Conservation (phyloP, 2,888 invertebrate genomes). For the Mesoligia furuncula region DNA sequence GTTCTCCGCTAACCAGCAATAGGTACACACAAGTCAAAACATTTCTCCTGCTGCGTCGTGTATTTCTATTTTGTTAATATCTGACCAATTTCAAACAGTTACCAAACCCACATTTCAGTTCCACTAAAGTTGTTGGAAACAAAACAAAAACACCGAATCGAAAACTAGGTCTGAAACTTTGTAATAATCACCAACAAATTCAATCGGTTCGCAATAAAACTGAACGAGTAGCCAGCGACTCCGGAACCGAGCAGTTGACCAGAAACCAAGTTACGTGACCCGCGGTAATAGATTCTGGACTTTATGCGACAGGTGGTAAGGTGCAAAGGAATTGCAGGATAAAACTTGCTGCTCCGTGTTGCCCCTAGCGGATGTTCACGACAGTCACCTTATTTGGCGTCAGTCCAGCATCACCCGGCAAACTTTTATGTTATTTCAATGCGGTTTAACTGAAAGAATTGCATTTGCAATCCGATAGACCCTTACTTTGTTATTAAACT, state of each 20-base stretch:
- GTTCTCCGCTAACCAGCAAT: too few relatives aligned
- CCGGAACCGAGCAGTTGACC: conserved; percentile 81
- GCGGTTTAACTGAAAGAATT: conserved; percentile 84
- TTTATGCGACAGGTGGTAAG: conserved; percentile 68
- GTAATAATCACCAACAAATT: conserved; percentile 82
- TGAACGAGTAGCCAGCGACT: conserved; percentile 79
- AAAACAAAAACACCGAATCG: conserved; percentile 34
- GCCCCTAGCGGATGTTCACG: conserved; percentile 84
- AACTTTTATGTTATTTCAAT: conserved; percentile 89
- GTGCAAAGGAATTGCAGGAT: conserved; percentile 64
- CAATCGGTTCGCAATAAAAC: conserved; percentile 85
- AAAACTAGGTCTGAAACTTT: conserved; percentile 69
- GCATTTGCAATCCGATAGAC: conserved; percentile 73
- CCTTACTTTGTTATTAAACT: conserved; percentile 66
- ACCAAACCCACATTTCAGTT: conserved; percentile 27
- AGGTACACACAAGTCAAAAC: not conserved
- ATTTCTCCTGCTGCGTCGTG: not conserved
- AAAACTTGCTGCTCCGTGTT: conserved; percentile 73
- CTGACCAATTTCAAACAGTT: conserved; percentile 5
- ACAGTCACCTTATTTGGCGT: conserved; percentile 89
- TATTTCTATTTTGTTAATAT: not conserved
- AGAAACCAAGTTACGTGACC: conserved; percentile 66
- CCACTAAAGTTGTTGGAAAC: conserved; percentile 28
- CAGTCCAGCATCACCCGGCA: conserved; percentile 83
- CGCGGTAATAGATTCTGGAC: conserved; percentile 69